Conservation (phyloP, 1,140 invertebrate genomes). For the Zaprionus gabonicus region DNA sequence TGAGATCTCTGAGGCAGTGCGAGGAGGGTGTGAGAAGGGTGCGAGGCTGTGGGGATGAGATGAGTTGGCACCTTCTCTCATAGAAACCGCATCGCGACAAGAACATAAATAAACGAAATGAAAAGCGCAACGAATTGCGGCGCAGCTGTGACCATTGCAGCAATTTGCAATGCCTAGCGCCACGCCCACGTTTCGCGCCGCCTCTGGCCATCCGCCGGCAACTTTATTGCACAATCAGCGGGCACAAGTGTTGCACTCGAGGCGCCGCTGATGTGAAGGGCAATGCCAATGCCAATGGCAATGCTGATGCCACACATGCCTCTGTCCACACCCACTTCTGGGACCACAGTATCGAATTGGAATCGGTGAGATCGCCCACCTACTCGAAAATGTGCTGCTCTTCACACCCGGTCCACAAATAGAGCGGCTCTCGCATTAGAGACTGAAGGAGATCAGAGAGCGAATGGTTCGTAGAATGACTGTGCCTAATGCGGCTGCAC, state of each 20-base stretch:
- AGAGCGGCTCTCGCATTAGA: constrained; percentile 29
- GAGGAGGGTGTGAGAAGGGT: constrained; percentile 5
- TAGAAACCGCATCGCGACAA: constrained; percentile 72
- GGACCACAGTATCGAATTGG: constrained; percentile 40
- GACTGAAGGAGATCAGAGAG: constrained; percentile 15
- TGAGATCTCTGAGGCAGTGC: constrained; percentile 46
- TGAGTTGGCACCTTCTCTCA: constrained; percentile 70
- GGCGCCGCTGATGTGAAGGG: constrained; percentile 45
- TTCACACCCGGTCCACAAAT: constrained; percentile 66
- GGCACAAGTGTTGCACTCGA: constrained; percentile 65
- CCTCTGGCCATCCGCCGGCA: neutral
- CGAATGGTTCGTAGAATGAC: constrained; percentile 61
- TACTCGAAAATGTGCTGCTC: constrained; percentile 71
- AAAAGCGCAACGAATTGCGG: constrained; percentile 69
- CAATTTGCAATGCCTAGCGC: constrained; percentile 73
- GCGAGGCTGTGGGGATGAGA: constrained; percentile 21
- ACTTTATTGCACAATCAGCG: constrained; percentile 77
- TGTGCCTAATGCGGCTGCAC: constrained; percentile 74
- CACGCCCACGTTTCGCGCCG: constrained; percentile 24
- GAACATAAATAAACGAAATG: constrained; percentile 79
- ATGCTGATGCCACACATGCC: constrained; percentile 23
- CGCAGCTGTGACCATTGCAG: constrained; percentile 61
- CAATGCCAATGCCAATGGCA: constrained; percentile 42
- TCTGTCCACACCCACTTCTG: constrained; percentile 69
- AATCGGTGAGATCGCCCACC: constrained; percentile 62